Evolutionary conservation across 2,113 vertebrate genomes (phyloP).

Genomic region (Oostethus manadensis): DNA sequence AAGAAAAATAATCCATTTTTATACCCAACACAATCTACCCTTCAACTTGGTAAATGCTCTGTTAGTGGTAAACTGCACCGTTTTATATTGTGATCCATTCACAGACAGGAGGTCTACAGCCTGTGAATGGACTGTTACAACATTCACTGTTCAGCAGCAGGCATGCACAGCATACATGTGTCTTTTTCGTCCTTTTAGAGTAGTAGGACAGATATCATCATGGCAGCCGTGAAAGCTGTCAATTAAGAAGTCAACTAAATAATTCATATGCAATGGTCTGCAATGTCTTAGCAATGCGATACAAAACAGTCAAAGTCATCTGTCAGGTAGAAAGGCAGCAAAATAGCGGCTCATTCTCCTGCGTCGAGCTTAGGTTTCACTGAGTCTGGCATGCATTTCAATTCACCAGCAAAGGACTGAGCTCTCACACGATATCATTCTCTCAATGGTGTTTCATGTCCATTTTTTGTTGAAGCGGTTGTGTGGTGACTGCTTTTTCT

Average conservation of each 20-base stretch:
- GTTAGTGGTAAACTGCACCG: slow-evolving; percentile 23
- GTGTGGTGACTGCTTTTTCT: slow-evolving; percentile 62
- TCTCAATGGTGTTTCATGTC: slow-evolving; percentile 45
- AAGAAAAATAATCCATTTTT: slow-evolving; percentile 17
- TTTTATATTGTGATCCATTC: slow-evolving; percentile 25
- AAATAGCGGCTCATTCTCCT: slow-evolving; percentile 73
- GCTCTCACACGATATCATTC: slow-evolving; percentile 65
- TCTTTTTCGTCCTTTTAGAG: not conserved
- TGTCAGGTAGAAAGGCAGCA: slow-evolving; percentile 77
- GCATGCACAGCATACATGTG: slow-evolving; percentile 2
- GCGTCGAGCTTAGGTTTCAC: slow-evolving; percentile 66
- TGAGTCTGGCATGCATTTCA: slow-evolving; percentile 65
- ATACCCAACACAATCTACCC: slow-evolving; percentile 29
- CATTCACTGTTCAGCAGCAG: slow-evolving; percentile 30
- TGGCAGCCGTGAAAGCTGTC: slow-evolving; percentile 42
- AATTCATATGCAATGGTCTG: slow-evolving; percentile 75
- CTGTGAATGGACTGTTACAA: slow-evolving; percentile 27
- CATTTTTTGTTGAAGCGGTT: slow-evolving; percentile 55
- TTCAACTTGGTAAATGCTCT: slow-evolving; percentile 37
- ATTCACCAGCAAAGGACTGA: slow-evolving; percentile 65
- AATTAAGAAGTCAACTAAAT: slow-evolving; percentile 70
- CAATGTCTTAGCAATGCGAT: slow-evolving; percentile 74
- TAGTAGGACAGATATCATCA: not conserved
- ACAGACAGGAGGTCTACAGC: slow-evolving; percentile 36
- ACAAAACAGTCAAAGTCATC: slow-evolving; percentile 76